Percentiles rank a stretch among this genome's conserved stretches.
Evolutionary conservation across 2,113 vertebrate species (phyloP).

Genomic region (Ictalurus furcatus): DNA sequence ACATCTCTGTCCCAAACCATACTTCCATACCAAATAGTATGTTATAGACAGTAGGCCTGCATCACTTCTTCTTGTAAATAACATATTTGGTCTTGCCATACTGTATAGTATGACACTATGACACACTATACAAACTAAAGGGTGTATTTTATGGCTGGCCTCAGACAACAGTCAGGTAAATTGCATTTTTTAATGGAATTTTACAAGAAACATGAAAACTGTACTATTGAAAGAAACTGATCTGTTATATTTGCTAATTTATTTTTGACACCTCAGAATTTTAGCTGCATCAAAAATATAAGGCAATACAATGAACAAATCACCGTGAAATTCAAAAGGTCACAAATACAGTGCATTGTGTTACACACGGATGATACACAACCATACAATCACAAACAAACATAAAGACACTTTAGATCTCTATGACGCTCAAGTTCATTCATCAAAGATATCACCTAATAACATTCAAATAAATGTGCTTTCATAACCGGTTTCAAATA

Average conservation of each 20-base stretch:
- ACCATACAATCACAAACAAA: slow-evolving; percentile 33
- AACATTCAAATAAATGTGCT: slow-evolving; percentile 10
- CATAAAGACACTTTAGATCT: not conserved
- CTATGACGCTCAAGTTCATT: not conserved
- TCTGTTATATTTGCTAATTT: slow-evolving; percentile 66
- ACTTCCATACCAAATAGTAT: not conserved
- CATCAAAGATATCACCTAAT: slow-evolving; percentile 4
- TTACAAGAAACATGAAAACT: not conserved
- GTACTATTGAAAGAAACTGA: not conserved
- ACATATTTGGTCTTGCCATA: not conserved
- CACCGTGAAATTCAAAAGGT: slow-evolving; percentile 27
- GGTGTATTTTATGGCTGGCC: not conserved
- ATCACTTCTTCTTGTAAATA: not conserved
- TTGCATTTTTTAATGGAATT: too few relatives aligned
- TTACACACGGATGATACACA: slow-evolving; percentile 40
- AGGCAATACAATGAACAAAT: slow-evolving; percentile 41
- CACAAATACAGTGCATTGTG: slow-evolving; percentile 64
- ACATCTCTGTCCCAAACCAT: not conserved
- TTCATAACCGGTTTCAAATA: not conserved
- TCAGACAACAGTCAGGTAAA: too few relatives aligned
- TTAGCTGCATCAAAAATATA: slow-evolving; percentile 11
- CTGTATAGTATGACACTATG: too few relatives aligned
- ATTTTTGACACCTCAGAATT: slow-evolving; percentile 51
- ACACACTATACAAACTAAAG: not conserved
- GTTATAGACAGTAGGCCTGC: not conserved